Evolutionary conservation across 1,140 invertebrate genomes (phyloP), one percentile per base, ranked within the genome.

Genomic region (Bemisia tabaci): DNA sequence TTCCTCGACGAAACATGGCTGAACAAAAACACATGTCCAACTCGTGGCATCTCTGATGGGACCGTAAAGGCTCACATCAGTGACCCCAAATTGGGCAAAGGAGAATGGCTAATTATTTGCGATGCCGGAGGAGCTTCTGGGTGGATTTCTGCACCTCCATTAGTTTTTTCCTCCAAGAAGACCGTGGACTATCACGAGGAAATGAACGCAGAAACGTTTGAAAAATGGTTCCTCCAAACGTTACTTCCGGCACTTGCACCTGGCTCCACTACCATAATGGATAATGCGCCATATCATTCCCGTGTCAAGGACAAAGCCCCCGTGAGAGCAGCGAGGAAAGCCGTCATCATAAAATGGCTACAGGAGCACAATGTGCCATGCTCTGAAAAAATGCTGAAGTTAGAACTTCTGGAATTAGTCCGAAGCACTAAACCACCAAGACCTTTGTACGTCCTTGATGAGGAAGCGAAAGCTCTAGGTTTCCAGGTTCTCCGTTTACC

Each of bases 241-340:
- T 33, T 66, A 27, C 27, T 26, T 1, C 9, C 21, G 22, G 22
- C 48, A 12, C 2, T 22, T 1, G 59, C 26, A 2, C 33, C 60
- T 9, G 12, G 21, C 0, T 22, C 62, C 1, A 66, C 62, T 12
- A 68, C 68, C 26, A 69, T 72, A 2, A 68, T 68, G 64, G 71
- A 72, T 59, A 72, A 69, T 60, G 71, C 71, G 2, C 65, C 70
- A 2, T 72, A 72, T 24, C 70, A 72, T 48, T 64, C 60, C 12
- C 33, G 62, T n/a, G 27, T 69, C 39, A 22, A 64, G 24, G 59
- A 69, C 17, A 65, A 69, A 60, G 61, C 61, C 1, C 59, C 65
- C 23, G 1, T 17, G 1, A 68, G 1, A n/a, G 22, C 24, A 26
- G 23, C 22, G 26, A 65, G 63, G 21, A 70, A 68, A 65, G 65